These are phyloP conservation scores for Mormyrus proboscirostris DNA, from an alignment of 2,797 vertebrate genomes.

Conservation along the genomic window DNA sequence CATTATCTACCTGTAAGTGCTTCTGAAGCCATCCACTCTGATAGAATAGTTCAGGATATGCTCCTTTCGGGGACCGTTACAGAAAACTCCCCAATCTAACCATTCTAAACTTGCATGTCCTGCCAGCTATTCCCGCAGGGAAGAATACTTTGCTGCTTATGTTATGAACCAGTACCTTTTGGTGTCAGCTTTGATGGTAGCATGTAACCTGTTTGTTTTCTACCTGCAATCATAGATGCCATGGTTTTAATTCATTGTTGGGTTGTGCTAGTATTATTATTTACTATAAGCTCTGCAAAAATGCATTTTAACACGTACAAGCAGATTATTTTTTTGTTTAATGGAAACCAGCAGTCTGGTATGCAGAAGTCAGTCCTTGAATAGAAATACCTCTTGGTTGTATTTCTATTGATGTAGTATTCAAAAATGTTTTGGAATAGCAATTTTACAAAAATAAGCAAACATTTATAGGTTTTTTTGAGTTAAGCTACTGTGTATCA, in stretches of 20 bases:
- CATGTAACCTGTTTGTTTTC: not conserved
- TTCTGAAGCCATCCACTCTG: not conserved
- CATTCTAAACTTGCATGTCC: not conserved
- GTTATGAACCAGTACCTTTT: not conserved
- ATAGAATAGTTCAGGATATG: not conserved
- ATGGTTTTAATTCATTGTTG: not conserved
- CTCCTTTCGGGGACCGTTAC: not conserved
- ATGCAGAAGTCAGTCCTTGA: not conserved
- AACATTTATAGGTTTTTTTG: not conserved
- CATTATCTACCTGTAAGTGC: not conserved
- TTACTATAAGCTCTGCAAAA: not conserved
- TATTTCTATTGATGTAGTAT: not conserved
- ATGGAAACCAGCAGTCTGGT: not conserved
- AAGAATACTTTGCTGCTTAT: not conserved
- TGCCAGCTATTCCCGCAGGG: not conserved
- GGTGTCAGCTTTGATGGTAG: not conserved
- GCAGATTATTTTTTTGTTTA: not conserved
- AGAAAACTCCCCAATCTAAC: not conserved
- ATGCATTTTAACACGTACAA: not conserved
- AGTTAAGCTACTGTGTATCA: not conserved
- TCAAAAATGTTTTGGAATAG: not conserved
- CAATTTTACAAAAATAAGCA: not conserved
- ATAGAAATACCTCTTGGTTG: not conserved
- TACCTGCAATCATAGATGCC: not conserved
- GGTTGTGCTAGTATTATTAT: not conserved